Evolutionary conservation across 2,113 vertebrate species (phyloP), one percentile per base, ranked within the genome.

Genomic region (Eptesicus fuscus): DNA sequence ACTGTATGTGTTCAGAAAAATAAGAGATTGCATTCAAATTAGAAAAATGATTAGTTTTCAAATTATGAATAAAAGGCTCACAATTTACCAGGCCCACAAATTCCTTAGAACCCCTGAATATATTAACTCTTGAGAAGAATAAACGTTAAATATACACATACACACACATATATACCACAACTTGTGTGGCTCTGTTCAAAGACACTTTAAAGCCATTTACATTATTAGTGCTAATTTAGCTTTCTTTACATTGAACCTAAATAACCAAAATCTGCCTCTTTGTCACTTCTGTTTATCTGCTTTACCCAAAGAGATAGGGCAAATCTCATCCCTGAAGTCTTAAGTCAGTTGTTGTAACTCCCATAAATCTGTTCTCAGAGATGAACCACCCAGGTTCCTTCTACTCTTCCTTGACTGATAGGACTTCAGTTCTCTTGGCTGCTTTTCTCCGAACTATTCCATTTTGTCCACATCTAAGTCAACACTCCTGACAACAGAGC

Each of bases 51-150:
- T 59, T 59, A 76, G 22, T 49, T 95, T 61, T 83, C 28, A 87
- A 92, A 47, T 83, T 69, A 94, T 69, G n/a, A 28, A 82, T 82
- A 56, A 93, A 70, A 80, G 25, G 9, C 23, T n/a, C 40, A 84
- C 35, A 90, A 84, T 76, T 74, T 79, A 79, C 8, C 49, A 91
- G 35, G 63, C 30, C 40, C 78, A 82, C 69, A 74, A 94, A 94
- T 92, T 83, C 56, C 53, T 89, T 84, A 91, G 83, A 88, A 87
- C 51, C 63, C 59, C 69, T 90, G 22, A 93, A 73, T 85, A 91
- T 77, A 74, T 35, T 91, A 18, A 17, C 32, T 47, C 79, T 93
- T 95, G 63, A 89, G 37, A 83, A 92, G 22, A 93, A 63, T 59
- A 90, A 92, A 35, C 20, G 84, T 74, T 74, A 76, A 82, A 63